A percentile compares a stretch with the other conserved stretches of the same genome.
Conservation (phyloP, 2,113 vertebrate species). For the Pardalotus punctatus region DNA sequence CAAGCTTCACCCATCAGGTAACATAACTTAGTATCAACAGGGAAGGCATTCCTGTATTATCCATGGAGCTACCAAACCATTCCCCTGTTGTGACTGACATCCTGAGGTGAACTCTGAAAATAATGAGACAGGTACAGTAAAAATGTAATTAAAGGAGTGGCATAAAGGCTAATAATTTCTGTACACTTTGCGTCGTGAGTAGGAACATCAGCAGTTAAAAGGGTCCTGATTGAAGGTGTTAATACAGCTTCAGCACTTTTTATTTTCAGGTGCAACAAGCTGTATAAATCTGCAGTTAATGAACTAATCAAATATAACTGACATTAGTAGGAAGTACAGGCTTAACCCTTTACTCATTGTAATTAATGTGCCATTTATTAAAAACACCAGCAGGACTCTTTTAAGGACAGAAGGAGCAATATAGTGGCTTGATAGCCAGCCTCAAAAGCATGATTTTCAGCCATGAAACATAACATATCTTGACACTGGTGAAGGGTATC, state of each 20-base stretch:
- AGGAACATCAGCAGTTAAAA: neutral
- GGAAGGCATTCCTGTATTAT: neutral
- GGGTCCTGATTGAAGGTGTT: neutral
- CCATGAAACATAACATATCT: neutral
- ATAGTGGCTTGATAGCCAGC: neutral
- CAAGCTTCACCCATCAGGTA: neutral
- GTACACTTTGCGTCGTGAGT: neutral
- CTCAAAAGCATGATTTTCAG: neutral
- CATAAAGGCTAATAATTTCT: neutral
- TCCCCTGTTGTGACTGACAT: neutral
- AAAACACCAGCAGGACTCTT: neutral
- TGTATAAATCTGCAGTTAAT: neutral
- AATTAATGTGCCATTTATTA: neutral
- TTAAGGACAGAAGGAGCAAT: neutral
- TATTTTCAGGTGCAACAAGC: slow-evolving; percentile 15
- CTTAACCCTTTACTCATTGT: neutral
- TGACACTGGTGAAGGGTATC: neutral
- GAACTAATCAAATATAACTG: slow-evolving; percentile 4
- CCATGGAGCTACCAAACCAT: neutral
- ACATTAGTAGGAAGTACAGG: neutral
- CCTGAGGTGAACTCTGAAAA: neutral
- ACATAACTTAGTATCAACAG: neutral
- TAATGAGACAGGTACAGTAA: neutral
- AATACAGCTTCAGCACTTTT: neutral
- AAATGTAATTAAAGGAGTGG: neutral